These are phyloP conservation scores for Dryobotodes eremita DNA, from an alignment of 2,888 invertebrate genomes.

Conservation along the genomic window DNA sequence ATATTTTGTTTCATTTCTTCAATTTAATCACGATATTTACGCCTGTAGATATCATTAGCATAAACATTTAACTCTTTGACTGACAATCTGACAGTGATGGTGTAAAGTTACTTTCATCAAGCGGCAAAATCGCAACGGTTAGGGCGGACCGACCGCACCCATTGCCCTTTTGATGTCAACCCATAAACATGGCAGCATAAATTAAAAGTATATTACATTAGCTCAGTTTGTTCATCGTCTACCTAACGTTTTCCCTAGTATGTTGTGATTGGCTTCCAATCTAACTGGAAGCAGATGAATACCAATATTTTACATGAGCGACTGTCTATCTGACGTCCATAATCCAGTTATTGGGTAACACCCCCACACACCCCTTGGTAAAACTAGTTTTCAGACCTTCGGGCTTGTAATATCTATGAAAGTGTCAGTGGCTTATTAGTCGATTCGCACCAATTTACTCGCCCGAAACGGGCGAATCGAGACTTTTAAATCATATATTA, in stretches of 20 bases:
- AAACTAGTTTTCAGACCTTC: background rate
- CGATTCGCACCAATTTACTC: too few species aligned
- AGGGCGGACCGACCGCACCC: background rate
- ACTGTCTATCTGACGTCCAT: background rate
- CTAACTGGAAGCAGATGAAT: background rate
- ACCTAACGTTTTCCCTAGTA: too few species aligned
- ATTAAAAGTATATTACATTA: background rate
- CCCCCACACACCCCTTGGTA: background rate
- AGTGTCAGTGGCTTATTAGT: too few species aligned
- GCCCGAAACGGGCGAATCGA: too few species aligned
- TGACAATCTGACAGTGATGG: background rate
- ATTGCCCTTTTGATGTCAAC: constrained; percentile 10
- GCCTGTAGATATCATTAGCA: background rate
- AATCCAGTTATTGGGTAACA: background rate
- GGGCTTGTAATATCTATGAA: background rate
- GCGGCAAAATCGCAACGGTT: background rate
- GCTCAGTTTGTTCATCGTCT: background rate
- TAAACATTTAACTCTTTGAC: background rate
- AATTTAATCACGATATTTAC: background rate
- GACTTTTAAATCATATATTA: too few species aligned
- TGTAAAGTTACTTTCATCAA: background rate
- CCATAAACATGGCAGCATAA: background rate
- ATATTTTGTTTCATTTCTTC: background rate
- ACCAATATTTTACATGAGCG: background rate
- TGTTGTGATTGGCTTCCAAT: background rate